phyloP scores from a whole-genome alignment of 2,797 vertebrate genomes.

The Enteromius anoplus region DNA sequence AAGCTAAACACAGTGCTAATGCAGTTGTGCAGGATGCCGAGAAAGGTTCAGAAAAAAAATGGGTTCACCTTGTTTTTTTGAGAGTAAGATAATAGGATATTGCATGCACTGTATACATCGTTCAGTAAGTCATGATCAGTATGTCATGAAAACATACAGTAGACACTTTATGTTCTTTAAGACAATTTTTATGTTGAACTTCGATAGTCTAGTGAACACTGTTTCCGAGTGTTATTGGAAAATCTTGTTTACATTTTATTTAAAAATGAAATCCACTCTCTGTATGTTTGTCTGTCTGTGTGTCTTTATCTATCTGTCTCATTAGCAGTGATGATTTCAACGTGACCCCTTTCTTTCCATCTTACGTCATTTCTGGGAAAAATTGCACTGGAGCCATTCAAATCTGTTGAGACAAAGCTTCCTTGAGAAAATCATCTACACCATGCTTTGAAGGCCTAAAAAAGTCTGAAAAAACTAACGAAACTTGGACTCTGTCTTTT shows the following conservation, averaged over 20 bases:
- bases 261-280: not conserved
- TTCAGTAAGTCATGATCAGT: not conserved
- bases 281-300: not conserved
- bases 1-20: conserved; percentile 71
- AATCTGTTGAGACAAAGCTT: conserved; percentile 2
- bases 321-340: not conserved
- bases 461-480: conserved; percentile 20
- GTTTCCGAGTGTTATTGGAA: too few relatives aligned
- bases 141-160: not conserved
- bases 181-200: too few relatives aligned
- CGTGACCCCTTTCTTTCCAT: conserved; percentile 2
- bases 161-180: too few relatives aligned
- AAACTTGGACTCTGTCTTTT: conserved; percentile 54
- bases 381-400: not conserved
- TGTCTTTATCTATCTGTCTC: conserved; percentile 4
- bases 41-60: conserved; percentile 62
- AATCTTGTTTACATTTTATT: too few relatives aligned
- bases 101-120: conserved; percentile 41
- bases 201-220: not conserved
- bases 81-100: conserved; percentile 66
- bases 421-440: conserved; percentile 10
- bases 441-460: conserved; percentile 11
- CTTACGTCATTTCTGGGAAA: conserved; percentile 8
- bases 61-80: conserved; percentile 61
- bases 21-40: conserved; percentile 58